phyloP scores from a whole-genome alignment of 1,140 invertebrate genomes.

The Eriocheir sinensis region DNA sequence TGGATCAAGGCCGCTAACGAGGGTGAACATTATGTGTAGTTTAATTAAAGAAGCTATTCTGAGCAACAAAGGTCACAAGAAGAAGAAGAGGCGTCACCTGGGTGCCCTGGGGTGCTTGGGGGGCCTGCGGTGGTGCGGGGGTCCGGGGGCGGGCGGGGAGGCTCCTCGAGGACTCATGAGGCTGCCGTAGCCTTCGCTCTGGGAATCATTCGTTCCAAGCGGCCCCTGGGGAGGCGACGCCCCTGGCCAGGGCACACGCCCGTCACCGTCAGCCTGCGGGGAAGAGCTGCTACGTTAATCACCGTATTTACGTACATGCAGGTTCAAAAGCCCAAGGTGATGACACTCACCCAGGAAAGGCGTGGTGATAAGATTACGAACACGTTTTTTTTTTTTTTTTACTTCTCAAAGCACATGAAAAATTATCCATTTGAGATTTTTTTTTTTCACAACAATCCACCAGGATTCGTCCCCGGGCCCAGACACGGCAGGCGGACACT shows the following conservation, averaged over 20 bases:
- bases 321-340: not conserved
- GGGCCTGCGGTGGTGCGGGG: slow-evolving; percentile 24
- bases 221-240: not conserved
- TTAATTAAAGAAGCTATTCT: not conserved
- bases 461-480: too few relatives aligned
- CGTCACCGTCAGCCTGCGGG: not conserved
- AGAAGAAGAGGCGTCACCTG: slow-evolving; percentile 28
- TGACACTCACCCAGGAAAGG: not conserved
- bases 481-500: too few relatives aligned
- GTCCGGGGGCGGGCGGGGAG: not conserved
- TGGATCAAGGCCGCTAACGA: too few relatives aligned
- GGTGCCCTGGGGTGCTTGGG: slow-evolving; percentile 49
- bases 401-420: too few relatives aligned
- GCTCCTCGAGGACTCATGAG: not conserved
- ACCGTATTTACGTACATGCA: not conserved
- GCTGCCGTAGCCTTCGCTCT: not conserved
- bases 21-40: not conserved
- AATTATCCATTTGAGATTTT: too few relatives aligned
- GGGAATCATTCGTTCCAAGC: not conserved
- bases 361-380: not conserved
- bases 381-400: too few relatives aligned
- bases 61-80: not conserved
- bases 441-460: too few relatives aligned
- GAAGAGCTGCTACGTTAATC: not conserved
- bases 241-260: not conserved